Base-by-base conservation (phyloP, 1,140 invertebrate genomes). In the Drosophila suzukii region DNA sequence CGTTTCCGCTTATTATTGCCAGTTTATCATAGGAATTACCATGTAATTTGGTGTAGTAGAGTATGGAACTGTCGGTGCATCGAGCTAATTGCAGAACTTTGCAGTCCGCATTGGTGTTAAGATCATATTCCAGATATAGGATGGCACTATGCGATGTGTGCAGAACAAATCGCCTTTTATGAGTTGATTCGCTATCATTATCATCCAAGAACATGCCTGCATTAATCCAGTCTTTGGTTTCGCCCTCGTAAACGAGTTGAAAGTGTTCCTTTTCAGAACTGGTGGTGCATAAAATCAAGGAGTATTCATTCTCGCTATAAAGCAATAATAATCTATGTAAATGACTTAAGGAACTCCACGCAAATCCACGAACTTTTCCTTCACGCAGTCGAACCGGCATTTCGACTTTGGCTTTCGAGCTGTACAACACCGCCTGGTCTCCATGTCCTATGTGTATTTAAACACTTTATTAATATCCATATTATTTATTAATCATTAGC, bases 161-260 rank as follows among this genome's bases (percentile, higher is more conserved):
- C 36, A 92, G 30, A 0, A 81, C 73, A 34, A 92, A 80, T 47
- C 76, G 39, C 27, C 32, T 41, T 8, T n/a, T 54, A 24, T 39
- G 43, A 5, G 10, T 15, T 10, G 49, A 20, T 20, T 17, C 43
- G 10, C 10, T 44, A 5, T 44, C 13, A 17, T 56, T 50, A 10
- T 84, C 55, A 12, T 57, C 56, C 0, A 92, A 27, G 24, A 92
- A 84, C 4, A 6, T 47, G 2, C 76, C 88, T 1, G 76, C 66
- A 65, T 90, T 91, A 13, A 92, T 91, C 91, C 91, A 92, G 56
- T 92, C 91, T 50, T 56, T 75, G 30, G 91, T 76, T 17, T 83
- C 66, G 2, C 81, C 86, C 39, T 78, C 72, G 36, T 75, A 81
- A 27, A 86, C 6, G 13, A 83, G 39, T 46, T 58, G 3, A 36